Percentiles rank a stretch among this genome's conserved stretches.
phyloP scores from a whole-genome alignment of 2,113 vertebrate species.

The Aleadryas rufinucha region DNA sequence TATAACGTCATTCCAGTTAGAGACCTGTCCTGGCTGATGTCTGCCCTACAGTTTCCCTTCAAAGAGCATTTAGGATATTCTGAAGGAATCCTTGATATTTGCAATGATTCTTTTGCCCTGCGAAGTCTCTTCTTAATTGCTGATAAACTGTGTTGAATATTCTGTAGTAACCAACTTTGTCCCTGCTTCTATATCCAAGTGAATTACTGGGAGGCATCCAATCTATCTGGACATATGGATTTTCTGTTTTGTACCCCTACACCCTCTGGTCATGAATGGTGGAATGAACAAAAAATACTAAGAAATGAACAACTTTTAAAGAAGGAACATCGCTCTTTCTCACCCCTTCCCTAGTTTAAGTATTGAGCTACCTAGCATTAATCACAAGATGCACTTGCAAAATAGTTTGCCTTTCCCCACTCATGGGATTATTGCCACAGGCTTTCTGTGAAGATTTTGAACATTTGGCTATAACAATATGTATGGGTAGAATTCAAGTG shows the following conservation, averaged over 20 bases:
- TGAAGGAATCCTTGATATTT: not conserved
- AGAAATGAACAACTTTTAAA: not conserved
- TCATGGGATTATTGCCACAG: not conserved
- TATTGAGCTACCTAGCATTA: not conserved
- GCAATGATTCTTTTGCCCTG: not conserved
- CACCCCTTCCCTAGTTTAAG: not conserved
- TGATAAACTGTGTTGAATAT: not conserved
- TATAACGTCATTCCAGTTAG: not conserved
- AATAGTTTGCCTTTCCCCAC: not conserved
- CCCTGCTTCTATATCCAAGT: not conserved
- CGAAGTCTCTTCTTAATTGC: not conserved
- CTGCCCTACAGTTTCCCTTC: not conserved
- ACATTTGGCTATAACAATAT: not conserved
- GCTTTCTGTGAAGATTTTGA: not conserved
- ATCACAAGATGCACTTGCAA: not conserved
- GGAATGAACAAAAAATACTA: not conserved
- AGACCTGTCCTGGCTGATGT: not conserved
- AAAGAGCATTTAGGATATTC: not conserved
- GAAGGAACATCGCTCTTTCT: not conserved
- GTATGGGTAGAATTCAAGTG: not conserved
- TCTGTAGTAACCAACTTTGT: not conserved
- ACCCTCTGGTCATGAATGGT: not conserved
- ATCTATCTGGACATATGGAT: not conserved
- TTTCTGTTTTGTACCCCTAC: not conserved
- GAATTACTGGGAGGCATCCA: not conserved